phyloP scores from a whole-genome alignment of 2,113 vertebrate genomes.

The Onychostruthus taczanowskii region DNA sequence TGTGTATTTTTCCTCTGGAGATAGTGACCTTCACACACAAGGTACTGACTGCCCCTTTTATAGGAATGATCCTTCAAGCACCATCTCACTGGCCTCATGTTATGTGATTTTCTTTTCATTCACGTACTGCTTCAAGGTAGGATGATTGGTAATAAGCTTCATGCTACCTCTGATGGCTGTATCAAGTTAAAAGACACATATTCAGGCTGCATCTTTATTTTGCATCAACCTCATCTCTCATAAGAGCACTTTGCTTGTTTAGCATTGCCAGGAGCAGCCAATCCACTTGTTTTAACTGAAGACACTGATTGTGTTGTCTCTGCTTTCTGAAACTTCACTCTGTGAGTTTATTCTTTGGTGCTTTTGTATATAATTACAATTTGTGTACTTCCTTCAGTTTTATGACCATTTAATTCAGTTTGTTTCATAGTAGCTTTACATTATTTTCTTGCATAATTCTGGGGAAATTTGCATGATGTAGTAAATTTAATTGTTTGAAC shows the following conservation, averaged over 20 bases:
- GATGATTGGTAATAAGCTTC: constrained; percentile 36
- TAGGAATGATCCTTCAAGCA: constrained; percentile 22
- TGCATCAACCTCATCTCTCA: background rate
- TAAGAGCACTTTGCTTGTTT: background rate
- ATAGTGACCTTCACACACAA: constrained; percentile 34
- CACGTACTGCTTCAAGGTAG: background rate
- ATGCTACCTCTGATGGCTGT: background rate
- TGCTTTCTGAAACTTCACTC: background rate
- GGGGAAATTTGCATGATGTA: background rate
- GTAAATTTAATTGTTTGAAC: background rate
- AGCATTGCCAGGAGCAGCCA: background rate
- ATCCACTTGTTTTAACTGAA: background rate
- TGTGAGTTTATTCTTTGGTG: background rate
- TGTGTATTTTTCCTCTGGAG: background rate
- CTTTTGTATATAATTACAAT: background rate
- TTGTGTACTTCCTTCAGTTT: background rate
- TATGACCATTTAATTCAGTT: background rate
- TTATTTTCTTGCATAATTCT: background rate
- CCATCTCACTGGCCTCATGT: background rate
- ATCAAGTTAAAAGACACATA: background rate
- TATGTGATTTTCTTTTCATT: constrained; percentile 26
- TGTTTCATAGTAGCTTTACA: background rate
- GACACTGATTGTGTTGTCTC: background rate
- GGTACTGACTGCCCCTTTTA: background rate
- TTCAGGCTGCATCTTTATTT: constrained; percentile 1